phyloP scores from a whole-genome alignment of 1,140 invertebrate species.

The Aphelinus certus region DNA sequence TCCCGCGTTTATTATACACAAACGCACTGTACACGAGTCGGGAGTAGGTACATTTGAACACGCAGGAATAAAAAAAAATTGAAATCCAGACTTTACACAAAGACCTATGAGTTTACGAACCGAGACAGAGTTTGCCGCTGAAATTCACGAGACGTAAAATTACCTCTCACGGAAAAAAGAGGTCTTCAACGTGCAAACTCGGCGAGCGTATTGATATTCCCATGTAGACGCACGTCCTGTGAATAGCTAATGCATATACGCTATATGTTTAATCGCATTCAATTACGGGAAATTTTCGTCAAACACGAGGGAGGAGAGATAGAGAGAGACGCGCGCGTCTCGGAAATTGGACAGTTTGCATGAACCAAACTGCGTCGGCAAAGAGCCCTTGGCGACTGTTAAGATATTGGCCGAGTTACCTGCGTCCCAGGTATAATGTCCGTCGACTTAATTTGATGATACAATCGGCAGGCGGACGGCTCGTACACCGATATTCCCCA shows the following conservation, averaged over 20 bases:
- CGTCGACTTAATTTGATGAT: slow-evolving; percentile 79
- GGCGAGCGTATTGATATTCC: too few relatives aligned
- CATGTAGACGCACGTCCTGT: too few relatives aligned
- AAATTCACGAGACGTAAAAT: too few relatives aligned
- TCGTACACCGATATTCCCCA: slow-evolving; percentile 82
- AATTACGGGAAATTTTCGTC: not conserved
- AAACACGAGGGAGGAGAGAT: not conserved
- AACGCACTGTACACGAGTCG: too few relatives aligned
- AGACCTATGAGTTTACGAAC: too few relatives aligned
- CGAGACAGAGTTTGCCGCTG: too few relatives aligned
- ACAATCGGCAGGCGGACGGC: slow-evolving; percentile 76
- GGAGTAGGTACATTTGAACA: not conserved
- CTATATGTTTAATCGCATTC: not conserved
- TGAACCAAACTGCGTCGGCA: not conserved
- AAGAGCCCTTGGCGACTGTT: not conserved
- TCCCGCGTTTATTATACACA: too few relatives aligned
- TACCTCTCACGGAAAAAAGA: too few relatives aligned
- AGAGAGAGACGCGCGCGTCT: not conserved
- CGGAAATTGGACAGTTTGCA: slow-evolving; percentile 4
- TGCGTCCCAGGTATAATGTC: slow-evolving; percentile 80
- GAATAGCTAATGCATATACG: too few relatives aligned
- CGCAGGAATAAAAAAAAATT: too few relatives aligned
- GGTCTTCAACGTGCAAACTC: too few relatives aligned
- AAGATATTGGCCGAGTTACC: slow-evolving; percentile 54
- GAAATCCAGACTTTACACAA: too few relatives aligned